These are phyloP conservation scores for Speoplatyrhinus poulsoni DNA, from an alignment of 2,113 vertebrate genomes.

Conservation along the genomic window DNA sequence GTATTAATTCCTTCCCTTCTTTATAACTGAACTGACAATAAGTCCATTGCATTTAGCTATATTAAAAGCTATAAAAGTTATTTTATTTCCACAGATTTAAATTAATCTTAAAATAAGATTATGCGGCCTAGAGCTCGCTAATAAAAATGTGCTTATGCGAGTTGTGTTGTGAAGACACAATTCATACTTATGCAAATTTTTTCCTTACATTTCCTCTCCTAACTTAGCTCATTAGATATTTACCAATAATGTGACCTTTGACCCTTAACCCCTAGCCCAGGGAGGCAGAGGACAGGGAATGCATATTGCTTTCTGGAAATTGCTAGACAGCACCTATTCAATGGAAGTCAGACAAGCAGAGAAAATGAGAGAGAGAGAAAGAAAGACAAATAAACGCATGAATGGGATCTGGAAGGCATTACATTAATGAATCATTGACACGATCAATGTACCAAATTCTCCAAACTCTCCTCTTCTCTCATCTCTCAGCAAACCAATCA, in stretches of 20 bases:
- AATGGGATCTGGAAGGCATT: not conserved
- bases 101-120: no score
- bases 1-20: not conserved
- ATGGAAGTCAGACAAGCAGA: not conserved
- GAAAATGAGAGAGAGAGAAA: not conserved
- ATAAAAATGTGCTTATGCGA: not conserved
- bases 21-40: not conserved
- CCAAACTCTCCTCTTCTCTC: not conserved
- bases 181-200: not conserved
- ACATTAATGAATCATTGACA: conserved; percentile 2
- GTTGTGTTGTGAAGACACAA: no score
- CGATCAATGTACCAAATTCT: not conserved
- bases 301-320: not conserved
- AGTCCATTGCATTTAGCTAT: not conserved
- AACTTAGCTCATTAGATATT: conserved; percentile 3
- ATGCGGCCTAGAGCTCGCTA: no score
- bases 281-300: not conserved
- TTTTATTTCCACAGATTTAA: no score
- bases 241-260: conserved; percentile 28
- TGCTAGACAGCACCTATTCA: not conserved
- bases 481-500: not conserved
- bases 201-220: not conserved
- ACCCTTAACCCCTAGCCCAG: not conserved
- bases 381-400: not conserved
- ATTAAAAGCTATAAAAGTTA: not conserved